A percentile compares a stretch with the other conserved stretches of the same genome.
Conservation (phyloP, 2,888 invertebrate species). For the Tiliacea aurago region DNA sequence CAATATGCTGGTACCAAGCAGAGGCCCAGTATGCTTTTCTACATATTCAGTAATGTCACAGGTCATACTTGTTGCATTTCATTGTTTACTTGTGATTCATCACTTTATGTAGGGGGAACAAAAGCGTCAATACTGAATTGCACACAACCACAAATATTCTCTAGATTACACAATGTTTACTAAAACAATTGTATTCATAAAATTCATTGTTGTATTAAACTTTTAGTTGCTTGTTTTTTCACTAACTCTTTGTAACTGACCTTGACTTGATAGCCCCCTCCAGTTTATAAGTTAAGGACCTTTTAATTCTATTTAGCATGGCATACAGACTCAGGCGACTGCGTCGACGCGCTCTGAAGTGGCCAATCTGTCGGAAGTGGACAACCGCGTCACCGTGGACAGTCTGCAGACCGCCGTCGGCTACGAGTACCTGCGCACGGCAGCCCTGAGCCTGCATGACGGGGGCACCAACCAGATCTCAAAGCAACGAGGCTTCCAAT, state of each 20-base stretch:
- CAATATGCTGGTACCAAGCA: slow-evolving; percentile 53
- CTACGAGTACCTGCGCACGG: slow-evolving; percentile 95
- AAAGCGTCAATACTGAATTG: slow-evolving; percentile 42
- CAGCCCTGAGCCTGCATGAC: slow-evolving; percentile 92
- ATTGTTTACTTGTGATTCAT: slow-evolving; percentile 78
- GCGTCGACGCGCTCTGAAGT: slow-evolving; percentile 95
- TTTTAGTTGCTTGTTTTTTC: slow-evolving; percentile 50
- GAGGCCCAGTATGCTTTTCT: slow-evolving; percentile 66
- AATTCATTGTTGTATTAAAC: slow-evolving; percentile 52
- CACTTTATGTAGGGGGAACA: slow-evolving; percentile 64
- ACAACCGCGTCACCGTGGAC: slow-evolving; percentile 93
- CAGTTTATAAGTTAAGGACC: slow-evolving; percentile 80
- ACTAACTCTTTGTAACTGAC: slow-evolving; percentile 65
- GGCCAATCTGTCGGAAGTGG: slow-evolving; percentile 95
- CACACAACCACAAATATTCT: slow-evolving; percentile 40
- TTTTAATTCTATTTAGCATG: slow-evolving; percentile 92
- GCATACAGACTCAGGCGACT: slow-evolving; percentile 96
- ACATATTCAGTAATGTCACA: slow-evolving; percentile 77
- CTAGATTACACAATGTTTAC: slow-evolving; percentile 49
- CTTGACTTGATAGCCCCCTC: slow-evolving; percentile 73
- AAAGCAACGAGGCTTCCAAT: slow-evolving; percentile 95
- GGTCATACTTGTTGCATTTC: slow-evolving; percentile 71
- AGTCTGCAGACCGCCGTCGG: slow-evolving; percentile 95
- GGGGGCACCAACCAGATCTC: slow-evolving; percentile 93
- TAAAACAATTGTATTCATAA: slow-evolving; percentile 37